These are phyloP conservation scores for Periophthalmodon schlosseri DNA, from an alignment of 2,113 vertebrate genomes.

Conservation along the genomic window DNA sequence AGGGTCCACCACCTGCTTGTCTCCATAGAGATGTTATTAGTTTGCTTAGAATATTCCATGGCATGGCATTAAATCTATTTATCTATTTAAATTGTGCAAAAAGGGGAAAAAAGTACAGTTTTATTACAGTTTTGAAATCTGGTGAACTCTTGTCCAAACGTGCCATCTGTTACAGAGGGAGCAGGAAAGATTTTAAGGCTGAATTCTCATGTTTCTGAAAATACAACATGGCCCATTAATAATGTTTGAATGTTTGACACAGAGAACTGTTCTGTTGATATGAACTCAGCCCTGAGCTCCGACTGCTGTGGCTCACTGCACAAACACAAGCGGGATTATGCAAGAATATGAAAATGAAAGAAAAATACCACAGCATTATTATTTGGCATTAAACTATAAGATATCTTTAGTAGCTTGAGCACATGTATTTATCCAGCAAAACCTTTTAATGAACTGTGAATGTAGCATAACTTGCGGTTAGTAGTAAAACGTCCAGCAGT, in stretches of 20 bases:
- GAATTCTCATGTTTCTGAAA: background rate
- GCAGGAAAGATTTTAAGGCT: background rate
- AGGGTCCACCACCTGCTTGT: too few relatives aligned
- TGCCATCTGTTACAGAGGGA: background rate
- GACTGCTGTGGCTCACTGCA: background rate
- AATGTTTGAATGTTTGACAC: background rate
- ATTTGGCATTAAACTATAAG: background rate
- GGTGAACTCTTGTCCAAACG: conserved; percentile 4
- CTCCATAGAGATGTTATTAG: too few relatives aligned
- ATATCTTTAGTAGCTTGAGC: background rate
- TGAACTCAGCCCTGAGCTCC: background rate
- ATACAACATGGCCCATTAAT: background rate
- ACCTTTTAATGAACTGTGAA: background rate
- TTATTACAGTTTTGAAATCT: background rate
- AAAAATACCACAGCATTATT: background rate
- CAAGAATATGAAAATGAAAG: background rate
- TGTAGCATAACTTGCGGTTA: background rate
- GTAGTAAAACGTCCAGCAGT: too few relatives aligned
- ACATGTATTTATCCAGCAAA: background rate
- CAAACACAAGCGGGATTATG: background rate
- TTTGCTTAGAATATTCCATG: too few relatives aligned
- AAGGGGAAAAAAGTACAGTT: background rate
- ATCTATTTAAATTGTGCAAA: background rate
- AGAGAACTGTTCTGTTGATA: background rate
- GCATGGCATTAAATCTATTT: too few relatives aligned